A percentile compares a stretch with the other conserved stretches of the same genome.
These are phyloP conservation scores for Catalaphyllia jardinei DNA, from an alignment of 64 coral and sea anemone species.

Conservation along the genomic window DNA sequence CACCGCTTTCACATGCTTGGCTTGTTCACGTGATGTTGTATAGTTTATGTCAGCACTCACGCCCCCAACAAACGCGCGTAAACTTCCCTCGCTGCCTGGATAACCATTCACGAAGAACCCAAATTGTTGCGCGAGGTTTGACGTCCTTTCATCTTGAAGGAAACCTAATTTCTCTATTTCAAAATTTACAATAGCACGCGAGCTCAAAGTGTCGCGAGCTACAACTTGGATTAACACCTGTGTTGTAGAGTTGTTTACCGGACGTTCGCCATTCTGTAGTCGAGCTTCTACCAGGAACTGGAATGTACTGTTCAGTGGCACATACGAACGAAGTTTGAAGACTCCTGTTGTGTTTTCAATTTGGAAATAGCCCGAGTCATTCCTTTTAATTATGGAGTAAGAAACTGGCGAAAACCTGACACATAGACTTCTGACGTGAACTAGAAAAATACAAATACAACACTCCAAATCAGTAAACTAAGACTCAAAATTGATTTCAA, in stretches of 20 bases:
- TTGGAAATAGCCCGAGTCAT: constrained; percentile 4
- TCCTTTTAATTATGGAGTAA: constrained; percentile 42
- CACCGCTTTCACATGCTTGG: constrained; percentile 27
- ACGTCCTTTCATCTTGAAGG: constrained; percentile 4
- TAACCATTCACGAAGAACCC: constrained; percentile 61
- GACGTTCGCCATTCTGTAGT: not conserved
- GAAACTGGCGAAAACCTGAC: not conserved
- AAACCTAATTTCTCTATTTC: constrained; percentile 42
- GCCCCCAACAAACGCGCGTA: constrained; percentile 33
- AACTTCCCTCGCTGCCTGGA: constrained; percentile 37
- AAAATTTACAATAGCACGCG: constrained; percentile 35
- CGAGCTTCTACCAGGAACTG: not conserved
- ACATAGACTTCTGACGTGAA: constrained; percentile 33
- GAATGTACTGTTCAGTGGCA: not conserved
- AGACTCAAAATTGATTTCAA: too few relatives aligned
- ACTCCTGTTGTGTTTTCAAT: constrained; percentile 61
- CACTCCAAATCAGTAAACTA: not conserved
- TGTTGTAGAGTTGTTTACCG: not conserved
- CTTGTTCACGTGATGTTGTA: constrained; percentile 8
- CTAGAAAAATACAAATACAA: constrained; percentile 25
- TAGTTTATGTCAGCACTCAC: not conserved
- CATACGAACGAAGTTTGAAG: not conserved
- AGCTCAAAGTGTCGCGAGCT: not conserved
- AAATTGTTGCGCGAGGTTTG: constrained; percentile 2
- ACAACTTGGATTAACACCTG: constrained; percentile 3